phyloP scores from a whole-genome alignment of 2,113 vertebrate genomes.

The Brevimyrus niger region DNA sequence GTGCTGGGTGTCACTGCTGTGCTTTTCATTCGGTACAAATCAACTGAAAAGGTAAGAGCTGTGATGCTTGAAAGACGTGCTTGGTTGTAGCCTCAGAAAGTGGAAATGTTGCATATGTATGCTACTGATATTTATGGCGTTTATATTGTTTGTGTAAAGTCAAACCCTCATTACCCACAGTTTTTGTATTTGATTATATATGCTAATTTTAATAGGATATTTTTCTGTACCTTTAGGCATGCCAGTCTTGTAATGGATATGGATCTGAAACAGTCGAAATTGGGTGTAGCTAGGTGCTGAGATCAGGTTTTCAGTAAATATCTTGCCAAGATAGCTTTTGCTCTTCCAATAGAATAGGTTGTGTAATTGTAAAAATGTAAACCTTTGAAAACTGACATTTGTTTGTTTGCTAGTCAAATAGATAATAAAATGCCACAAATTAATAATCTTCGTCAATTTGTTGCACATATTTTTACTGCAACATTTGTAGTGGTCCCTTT shows the following conservation, averaged over 20 bases:
- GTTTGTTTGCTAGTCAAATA: background rate
- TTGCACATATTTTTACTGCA: background rate
- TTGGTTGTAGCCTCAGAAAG: slow-evolving; percentile 2
- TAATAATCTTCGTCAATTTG: background rate
- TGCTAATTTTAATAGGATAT: background rate
- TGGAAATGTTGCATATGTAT: background rate
- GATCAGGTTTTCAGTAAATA: background rate
- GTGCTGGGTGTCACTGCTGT: slow-evolving; percentile 34
- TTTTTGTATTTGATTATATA: background rate
- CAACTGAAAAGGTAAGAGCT: slow-evolving; percentile 57
- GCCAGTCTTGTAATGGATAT: background rate
- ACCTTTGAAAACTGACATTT: background rate
- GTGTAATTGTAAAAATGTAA: background rate
- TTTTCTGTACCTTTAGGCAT: background rate
- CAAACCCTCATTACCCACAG: background rate
- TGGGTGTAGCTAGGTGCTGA: background rate
- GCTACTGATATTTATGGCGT: background rate
- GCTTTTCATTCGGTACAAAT: slow-evolving; percentile 47
- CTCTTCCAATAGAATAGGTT: background rate
- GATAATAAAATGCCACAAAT: background rate
- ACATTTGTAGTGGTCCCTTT: background rate
- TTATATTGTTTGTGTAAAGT: background rate
- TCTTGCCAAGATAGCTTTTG: background rate
- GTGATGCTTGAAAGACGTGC: background rate
- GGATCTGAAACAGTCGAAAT: background rate